A percentile compares a stretch with the other conserved stretches of the same genome.
phyloP scores from a whole-genome alignment of 1,140 invertebrate genomes.

The Zaprionus lachaisei region DNA sequence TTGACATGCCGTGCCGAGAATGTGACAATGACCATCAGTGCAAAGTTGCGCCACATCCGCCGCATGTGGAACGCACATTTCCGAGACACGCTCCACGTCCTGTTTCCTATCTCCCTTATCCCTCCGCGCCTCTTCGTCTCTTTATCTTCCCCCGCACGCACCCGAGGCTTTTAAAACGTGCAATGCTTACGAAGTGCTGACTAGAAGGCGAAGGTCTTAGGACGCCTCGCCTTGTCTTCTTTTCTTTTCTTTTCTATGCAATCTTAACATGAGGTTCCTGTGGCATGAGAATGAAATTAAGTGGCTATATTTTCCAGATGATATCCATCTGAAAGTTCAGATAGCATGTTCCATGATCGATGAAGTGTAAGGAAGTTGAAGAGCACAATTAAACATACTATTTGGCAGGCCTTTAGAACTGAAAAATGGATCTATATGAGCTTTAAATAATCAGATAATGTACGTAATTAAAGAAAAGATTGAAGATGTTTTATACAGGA shows the following conservation, averaged over 20 bases:
- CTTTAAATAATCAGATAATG: no score
- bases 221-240: neutral
- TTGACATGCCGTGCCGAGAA: neutral
- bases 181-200: constrained; percentile 13
- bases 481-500: no score
- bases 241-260: neutral
- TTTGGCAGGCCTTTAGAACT: no score
- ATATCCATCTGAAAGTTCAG: neutral
- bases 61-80: constrained; percentile 37
- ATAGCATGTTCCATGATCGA: neutral
- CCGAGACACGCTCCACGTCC: constrained; percentile 15
- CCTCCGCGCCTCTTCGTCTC: neutral
- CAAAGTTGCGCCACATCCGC: constrained; percentile 34
- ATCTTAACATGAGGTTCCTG: neutral
- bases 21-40: constrained; percentile 37
- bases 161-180: constrained; percentile 33
- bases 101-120: neutral
- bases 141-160: neutral
- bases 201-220: neutral
- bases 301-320: neutral
- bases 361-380: no score
- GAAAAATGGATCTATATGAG: no score
- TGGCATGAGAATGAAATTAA: neutral
- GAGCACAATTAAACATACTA: no score
- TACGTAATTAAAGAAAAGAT: no score